Evolutionary conservation across 2,797 vertebrate genomes (phyloP), one percentile per base, ranked within the genome.

Genomic region (Myoxocephalus aenaeus): DNA sequence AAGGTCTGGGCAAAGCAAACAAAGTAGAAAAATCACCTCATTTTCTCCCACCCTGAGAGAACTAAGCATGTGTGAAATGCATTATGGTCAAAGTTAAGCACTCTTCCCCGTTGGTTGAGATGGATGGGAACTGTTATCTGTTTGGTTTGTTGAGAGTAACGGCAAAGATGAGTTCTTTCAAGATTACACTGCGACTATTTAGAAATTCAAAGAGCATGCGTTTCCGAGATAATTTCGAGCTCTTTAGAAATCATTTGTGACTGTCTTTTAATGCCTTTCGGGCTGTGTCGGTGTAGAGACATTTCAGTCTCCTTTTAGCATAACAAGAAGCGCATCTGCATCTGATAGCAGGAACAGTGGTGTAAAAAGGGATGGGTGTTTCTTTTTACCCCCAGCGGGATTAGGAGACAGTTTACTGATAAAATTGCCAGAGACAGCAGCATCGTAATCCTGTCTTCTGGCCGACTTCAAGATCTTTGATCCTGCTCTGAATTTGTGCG

Each of bases 391-490:
- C 48, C 65, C 72, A 34, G 67, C 15, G 6, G 85, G 81, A 86
- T 88, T 83, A 89, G 64, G 34, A 85, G 83, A 78, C 79, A 83
- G 67, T 86, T 83, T 76, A 82, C 76, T 84, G 89, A 93, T 90
- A 86, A 89, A 70, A 87, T 82, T 89, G 57, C 25, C 36, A 10
- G 79, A 85, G 74, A 87, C 76, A 67, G 65, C 3, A 3, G 32
- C 44, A 27, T 70, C 34, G 0, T 87, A 92, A 92, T 87, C 87
- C 87, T 85, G 84, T 91, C 79, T 83, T 80, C 69, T 84, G 75
- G 59, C 73, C 18, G 20, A 71, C 70, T 84, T 54, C 32, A 14
- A 64, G 61, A 83, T 86, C 83, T 90, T 89, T 92, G 89, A 92
- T 92, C 87, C 75, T 9, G 27, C 51, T 70, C 66, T 73, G 50